phyloP scores from a whole-genome alignment of 1,140 invertebrate genomes.

The Lucilia sericata region DNA sequence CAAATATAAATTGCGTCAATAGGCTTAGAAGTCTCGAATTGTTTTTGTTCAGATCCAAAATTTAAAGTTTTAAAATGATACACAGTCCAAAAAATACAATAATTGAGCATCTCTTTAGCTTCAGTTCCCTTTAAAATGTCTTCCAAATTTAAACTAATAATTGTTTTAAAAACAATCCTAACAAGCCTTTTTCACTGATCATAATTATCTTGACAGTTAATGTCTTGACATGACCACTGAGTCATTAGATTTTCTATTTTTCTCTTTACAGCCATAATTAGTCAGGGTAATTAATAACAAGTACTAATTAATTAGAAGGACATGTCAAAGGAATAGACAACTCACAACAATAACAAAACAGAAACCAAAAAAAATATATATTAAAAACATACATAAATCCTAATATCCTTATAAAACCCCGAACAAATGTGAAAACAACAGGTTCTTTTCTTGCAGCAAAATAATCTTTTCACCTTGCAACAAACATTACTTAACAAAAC shows the following conservation, averaged over 20 bases:
- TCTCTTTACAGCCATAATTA: neutral
- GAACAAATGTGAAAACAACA: neutral
- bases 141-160: too few relatives aligned
- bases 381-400: constrained; percentile 30
- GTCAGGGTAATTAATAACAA: constrained; percentile 31
- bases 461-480: neutral
- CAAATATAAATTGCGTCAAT: too few relatives aligned
- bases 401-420: neutral
- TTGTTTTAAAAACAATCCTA: too few relatives aligned
- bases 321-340: neutral
- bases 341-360: neutral
- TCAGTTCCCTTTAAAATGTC: too few relatives aligned
- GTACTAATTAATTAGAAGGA: constrained; percentile 39
- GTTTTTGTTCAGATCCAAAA: too few relatives aligned
- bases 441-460: neutral
- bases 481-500: constrained; percentile 3
- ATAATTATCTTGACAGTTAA: too few relatives aligned
- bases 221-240: neutral
- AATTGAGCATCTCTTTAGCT: too few relatives aligned
- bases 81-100: too few relatives aligned
- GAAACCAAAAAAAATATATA: neutral
- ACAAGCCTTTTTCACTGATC: too few relatives aligned
- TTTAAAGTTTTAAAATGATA: too few relatives aligned
- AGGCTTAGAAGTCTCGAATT: too few relatives aligned
- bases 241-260: neutral